Percentiles rank a stretch among this genome's conserved stretches.
Evolutionary conservation across 2,888 invertebrate genomes (phyloP).

Genomic region (Neoitamus cyanurus): DNA sequence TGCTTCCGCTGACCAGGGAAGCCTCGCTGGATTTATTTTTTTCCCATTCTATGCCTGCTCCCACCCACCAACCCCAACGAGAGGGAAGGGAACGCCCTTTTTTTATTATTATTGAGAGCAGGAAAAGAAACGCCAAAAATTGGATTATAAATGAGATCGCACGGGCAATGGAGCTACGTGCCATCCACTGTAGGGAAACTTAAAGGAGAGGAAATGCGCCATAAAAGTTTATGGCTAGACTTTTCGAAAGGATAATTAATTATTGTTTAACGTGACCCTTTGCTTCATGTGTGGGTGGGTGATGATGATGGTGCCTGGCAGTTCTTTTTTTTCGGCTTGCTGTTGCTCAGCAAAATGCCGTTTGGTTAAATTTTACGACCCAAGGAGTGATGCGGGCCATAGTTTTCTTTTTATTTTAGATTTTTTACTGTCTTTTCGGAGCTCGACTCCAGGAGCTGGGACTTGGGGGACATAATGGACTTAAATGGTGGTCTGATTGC

Average conservation of each 20-base stretch:
- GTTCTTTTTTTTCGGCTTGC: not conserved
- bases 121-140: slow-evolving; percentile 18
- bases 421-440: not conserved
- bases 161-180: not conserved
- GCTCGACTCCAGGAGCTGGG: not conserved
- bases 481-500: not conserved
- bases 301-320: not conserved
- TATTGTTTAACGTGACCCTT: slow-evolving; percentile 1
- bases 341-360: not conserved
- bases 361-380: not conserved
- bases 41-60: not conserved
- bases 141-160: slow-evolving; percentile 13
- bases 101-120: slow-evolving; percentile 8
- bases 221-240: slow-evolving; percentile 1
- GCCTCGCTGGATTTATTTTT: not conserved
- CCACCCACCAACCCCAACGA: not conserved
- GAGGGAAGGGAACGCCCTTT: not conserved
- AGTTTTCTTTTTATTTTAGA: not conserved
- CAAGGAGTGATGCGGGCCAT: not conserved
- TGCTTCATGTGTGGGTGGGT: not conserved
- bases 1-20: not conserved
- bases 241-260: slow-evolving; percentile 7
- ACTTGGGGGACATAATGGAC: not conserved
- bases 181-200: not conserved
- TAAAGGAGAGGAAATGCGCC: not conserved